Conservation (phyloP, 2,888 invertebrate genomes). For the Erebia palarica region DNA sequence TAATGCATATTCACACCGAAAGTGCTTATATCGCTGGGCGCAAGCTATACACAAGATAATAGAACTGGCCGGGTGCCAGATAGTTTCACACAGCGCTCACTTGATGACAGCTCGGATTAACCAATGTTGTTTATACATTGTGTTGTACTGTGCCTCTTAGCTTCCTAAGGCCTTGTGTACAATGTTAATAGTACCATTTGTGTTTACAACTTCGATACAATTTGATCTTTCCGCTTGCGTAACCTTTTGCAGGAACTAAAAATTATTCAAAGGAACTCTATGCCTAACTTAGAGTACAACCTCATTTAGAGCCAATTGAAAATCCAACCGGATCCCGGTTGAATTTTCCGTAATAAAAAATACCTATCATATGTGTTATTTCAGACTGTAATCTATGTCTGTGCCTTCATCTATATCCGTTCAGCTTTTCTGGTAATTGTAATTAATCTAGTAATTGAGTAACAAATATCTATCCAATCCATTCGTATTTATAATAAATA, state of each 20-base stretch:
- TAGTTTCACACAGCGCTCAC: constrained; percentile 51
- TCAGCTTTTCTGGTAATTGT: too few relatives aligned
- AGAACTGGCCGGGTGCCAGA: constrained; percentile 69
- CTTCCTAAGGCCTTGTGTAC: background rate
- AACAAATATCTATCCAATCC: too few relatives aligned
- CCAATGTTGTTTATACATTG: constrained; percentile 50
- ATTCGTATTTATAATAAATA: too few relatives aligned
- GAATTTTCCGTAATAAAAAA: too few relatives aligned
- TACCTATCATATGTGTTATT: too few relatives aligned
- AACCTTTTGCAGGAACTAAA: background rate
- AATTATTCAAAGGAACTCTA: background rate
- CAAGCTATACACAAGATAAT: constrained; percentile 54
- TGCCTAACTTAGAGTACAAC: too few relatives aligned
- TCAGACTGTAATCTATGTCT: too few relatives aligned
- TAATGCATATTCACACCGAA: constrained; percentile 22
- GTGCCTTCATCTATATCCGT: too few relatives aligned
- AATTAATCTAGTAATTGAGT: too few relatives aligned
- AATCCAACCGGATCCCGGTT: too few relatives aligned
- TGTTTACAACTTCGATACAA: background rate
- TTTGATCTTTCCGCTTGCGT: background rate
- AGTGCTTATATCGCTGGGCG: constrained; percentile 40
- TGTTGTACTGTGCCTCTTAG: constrained; percentile 7
- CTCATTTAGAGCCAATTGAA: too few relatives aligned
- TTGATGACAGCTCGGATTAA: constrained; percentile 68
- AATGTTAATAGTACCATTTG: background rate